Evolutionary conservation across 1,140 invertebrate species (phyloP), one percentile per base, ranked within the genome.

Genomic region (Vanessa tameamea): DNA sequence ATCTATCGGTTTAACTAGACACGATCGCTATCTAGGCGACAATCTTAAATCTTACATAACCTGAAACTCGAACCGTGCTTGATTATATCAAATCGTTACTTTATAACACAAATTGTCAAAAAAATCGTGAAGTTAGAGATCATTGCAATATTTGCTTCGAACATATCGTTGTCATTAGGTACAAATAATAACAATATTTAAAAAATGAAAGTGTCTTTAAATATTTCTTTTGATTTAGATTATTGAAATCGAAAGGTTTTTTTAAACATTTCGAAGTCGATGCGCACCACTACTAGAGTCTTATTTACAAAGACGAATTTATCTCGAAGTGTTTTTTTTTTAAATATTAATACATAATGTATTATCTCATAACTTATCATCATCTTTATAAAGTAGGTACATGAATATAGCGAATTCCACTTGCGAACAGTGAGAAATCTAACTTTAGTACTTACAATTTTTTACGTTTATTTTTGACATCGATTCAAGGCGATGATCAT

Each of bases 401-500:
- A 51, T 43, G 13, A 59, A 31, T 31, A 31, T 31, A 31, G 26
- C 6, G 26, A 31, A 31, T 31, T 31, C 26, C 26, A 31, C 26
- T 31, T 31, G 26, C n/a, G 5, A n/a, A n/a, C 43, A 61, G 59
- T 53, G 63, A 72, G 13, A 61, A 47, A 47, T 74, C 59, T 74
- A 74, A 64, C 50, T 66, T 57, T 69, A 48, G 48, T 37, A 23
- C 53, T 63, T 57, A 64, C 47, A 50, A 48, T 61, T 50, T 64
- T 53, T 67, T 76, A 76, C 63, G 57, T 51, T 75, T 69, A 75
- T 43, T 76, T 76, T 68, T 72, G 74, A 68, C 65, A 47, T 23
- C 51, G 57, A 73, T 75, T 65, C 82, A 89, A 88, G 82, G 89
- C 79, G 72, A 87, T 78, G 79, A 77, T 85, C 78, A 84, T 90